Evolutionary conservation across 2,888 invertebrate genomes (phyloP), one percentile per base, ranked within the genome.

Genomic region (Synergus japonicus): DNA sequence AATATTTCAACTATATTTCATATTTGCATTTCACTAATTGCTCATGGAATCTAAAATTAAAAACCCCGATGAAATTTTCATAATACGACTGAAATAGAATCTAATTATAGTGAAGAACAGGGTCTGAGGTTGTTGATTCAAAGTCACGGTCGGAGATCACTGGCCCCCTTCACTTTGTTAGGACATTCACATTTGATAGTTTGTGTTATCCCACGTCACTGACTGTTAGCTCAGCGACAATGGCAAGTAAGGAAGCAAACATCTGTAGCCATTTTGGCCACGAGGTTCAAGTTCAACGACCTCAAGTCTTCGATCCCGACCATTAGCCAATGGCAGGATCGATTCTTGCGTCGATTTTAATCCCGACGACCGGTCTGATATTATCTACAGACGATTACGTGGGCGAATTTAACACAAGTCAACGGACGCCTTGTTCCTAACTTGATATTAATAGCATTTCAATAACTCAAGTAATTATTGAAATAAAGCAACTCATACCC

Each of bases 81-180:
- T 13, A 10, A 12, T 4, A 49, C 12, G 13, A 12, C 54, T 54
- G 18, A 58, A 58, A 58, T 18, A 18, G 58, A 63, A 63, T 63
- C 29, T 63, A 29, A 63, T 63, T 63, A 63, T 63, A 29, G n/a
- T 10, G 15, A 9, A 73, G 41, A 37, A 54, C 37, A 54, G n/a
- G 37, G 66, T 66, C 44, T 54, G 54, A 54, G 73, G 22, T 60
- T 8, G 22, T 60, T 22, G 5, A 60, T 10, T 73, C 73, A 73
- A 73, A 73, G 73, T 73, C 73, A 73, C 54, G 73, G 73, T 73
- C 37, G 29, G 49, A 73, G 73, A 73, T 67, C 46, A 67, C 13
- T 46, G 18, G 3, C 73, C 73, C 54, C 54, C 73, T 54, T 54
- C 54, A 54, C 73, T 18, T 54, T 37, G 73, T 10, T 54, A 37